A percentile compares a stretch with the other conserved stretches of the same genome.
phyloP scores from a whole-genome alignment of 2,888 invertebrate genomes.

The Sepiola atlantica region DNA sequence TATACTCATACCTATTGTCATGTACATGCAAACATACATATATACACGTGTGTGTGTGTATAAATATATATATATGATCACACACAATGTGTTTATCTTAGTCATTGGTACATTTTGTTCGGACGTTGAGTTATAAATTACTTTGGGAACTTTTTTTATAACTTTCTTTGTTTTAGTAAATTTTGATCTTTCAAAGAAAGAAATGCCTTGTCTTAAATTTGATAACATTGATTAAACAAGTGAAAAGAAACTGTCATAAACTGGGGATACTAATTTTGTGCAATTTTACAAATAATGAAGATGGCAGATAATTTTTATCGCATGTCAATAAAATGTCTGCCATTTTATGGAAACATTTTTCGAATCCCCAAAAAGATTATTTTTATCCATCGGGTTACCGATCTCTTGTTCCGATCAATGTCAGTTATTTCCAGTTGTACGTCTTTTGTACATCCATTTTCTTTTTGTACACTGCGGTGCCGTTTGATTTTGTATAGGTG shows the following conservation, averaged over 20 bases:
- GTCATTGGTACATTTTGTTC: background rate
- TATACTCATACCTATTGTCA: background rate
- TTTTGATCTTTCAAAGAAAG: background rate
- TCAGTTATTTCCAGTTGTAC: background rate
- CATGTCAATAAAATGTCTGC: background rate
- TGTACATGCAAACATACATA: background rate
- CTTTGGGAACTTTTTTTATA: too few relatives aligned
- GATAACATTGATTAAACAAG: background rate
- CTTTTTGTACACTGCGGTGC: background rate
- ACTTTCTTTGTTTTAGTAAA: too few relatives aligned
- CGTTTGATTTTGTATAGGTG: background rate
- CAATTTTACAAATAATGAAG: background rate
- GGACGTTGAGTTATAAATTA: too few relatives aligned
- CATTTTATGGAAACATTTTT: background rate
- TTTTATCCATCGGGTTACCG: background rate
- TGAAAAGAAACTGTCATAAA: background rate
- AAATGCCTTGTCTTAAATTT: background rate
- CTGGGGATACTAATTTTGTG: background rate
- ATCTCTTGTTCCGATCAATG: background rate
- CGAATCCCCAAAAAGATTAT: background rate
- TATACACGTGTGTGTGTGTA: background rate
- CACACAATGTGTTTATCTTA: background rate
- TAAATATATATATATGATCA: background rate
- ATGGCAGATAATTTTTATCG: background rate
- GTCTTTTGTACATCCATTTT: background rate